These are phyloP conservation scores for Oceanites oceanicus DNA, from an alignment of 2,113 vertebrate species.

Conservation along the genomic window DNA sequence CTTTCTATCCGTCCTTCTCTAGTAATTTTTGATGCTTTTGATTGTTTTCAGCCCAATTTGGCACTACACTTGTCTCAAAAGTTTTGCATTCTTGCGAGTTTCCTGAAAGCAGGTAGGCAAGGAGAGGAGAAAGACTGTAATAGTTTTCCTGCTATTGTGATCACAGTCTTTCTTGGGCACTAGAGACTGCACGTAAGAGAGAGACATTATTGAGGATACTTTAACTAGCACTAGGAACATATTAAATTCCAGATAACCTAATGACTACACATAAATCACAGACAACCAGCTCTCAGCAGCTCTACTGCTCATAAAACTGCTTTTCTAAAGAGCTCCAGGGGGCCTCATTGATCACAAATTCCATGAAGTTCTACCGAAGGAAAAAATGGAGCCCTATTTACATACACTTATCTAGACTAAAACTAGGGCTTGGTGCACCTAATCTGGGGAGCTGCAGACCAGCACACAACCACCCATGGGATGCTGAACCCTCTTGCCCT, in stretches of 20 bases:
- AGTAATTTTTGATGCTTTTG: not conserved
- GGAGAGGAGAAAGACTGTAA: not conserved
- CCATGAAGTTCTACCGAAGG: not conserved
- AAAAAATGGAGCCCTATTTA: not conserved
- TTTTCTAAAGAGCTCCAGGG: constrained; percentile 30
- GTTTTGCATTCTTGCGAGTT: not conserved
- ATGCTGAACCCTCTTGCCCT: not conserved
- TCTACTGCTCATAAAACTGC: not conserved
- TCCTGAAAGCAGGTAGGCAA: not conserved
- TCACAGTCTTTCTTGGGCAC: not conserved
- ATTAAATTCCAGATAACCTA: constrained; percentile 51
- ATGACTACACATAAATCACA: constrained; percentile 16
- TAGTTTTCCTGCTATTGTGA: not conserved
- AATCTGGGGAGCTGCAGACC: not conserved
- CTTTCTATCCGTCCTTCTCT: not conserved
- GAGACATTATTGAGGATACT: constrained; percentile 9
- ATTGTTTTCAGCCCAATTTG: not conserved
- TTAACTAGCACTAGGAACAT: constrained; percentile 40
- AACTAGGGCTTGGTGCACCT: not conserved
- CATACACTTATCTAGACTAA: not conserved
- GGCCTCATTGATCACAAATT: constrained; percentile 14
- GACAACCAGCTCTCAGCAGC: constrained; percentile 38
- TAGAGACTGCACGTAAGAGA: not conserved
- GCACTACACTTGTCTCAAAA: not conserved
- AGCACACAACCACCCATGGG: not conserved